Percentiles rank a stretch among this genome's conserved stretches.
phyloP scores from a whole-genome alignment of 2,888 invertebrate species.

The Parthenolecanium corni region DNA sequence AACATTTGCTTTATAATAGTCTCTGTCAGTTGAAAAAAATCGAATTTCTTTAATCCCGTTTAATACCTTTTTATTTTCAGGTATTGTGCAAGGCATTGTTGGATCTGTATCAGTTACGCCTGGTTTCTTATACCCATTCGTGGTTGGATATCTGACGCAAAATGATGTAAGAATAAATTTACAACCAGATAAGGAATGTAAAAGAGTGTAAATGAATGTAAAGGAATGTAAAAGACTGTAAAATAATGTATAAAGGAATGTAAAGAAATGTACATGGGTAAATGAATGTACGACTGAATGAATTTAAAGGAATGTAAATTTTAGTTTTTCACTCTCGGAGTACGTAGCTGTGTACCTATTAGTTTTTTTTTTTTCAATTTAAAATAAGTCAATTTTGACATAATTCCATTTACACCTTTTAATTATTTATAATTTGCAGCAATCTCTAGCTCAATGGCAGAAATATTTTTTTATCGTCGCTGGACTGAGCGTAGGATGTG shows the following conservation, averaged over 20 bases:
- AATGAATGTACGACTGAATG: background rate
- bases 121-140: constrained; percentile 50
- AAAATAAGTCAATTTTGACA: too few species aligned
- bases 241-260: background rate
- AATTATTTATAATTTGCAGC: constrained; percentile 38
- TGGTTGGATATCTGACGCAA: constrained; percentile 51
- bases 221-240: too few species aligned
- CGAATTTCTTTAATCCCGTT: background rate
- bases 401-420: too few species aligned
- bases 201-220: too few species aligned
- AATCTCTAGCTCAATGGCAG: constrained; percentile 51
- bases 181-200: background rate
- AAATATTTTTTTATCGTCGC: constrained; percentile 48
- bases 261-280: background rate
- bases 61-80: constrained; percentile 35
- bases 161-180: constrained; percentile 47
- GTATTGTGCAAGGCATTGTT: constrained; percentile 50
- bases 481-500: constrained; percentile 43
- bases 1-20: background rate
- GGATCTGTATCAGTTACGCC: constrained; percentile 47
- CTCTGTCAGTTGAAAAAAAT: too few species aligned
- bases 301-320: too few species aligned
- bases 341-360: too few species aligned
- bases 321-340: too few species aligned
- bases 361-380: too few species aligned